Base-by-base conservation (phyloP, 2,888 invertebrate genomes). In the Drosophila birchii region DNA sequence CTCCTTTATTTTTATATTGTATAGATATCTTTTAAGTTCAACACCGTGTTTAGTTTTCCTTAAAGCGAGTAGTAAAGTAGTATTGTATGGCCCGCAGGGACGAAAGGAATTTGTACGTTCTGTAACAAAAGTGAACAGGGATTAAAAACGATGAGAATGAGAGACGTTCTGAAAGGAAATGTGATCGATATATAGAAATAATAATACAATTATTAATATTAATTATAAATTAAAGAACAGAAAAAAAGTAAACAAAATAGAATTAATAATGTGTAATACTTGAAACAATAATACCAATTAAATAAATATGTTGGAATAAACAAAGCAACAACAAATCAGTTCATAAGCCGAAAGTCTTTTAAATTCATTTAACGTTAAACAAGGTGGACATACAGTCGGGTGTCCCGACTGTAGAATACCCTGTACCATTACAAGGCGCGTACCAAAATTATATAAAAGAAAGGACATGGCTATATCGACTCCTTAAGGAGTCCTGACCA, bases 161-260 rank as follows among this genome's bases (percentile, higher is more conserved):
- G 78, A 84, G 85, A 85, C 75, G 88, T 86, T 89, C 66, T 88
- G 81, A 83, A 91, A 89, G 89, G 89, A 91, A 89, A 90, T 90
- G 90, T 90, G 90, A 90, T 90, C 89, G 90, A 90, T 91, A 90
- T 88, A 81, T 90, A 89, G 89, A 79, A 84, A 81, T 81, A 82
- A 72, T 61, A 79, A 78, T 73, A 75, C 53, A 32, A 78, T 74
- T 36, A 51, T 36, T 51, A 51, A 51, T 51, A 51, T 23, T 51
- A 51, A 78, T 73, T 75, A 78, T 78, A 77, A 79, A 76, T 29
- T 74, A 79, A 77, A 78, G 66, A 43, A 45, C 75, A 58, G 47
- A 53, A 59, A 59, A 34, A 36, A 16, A 51, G 69, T 80, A 87
- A 73, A 36, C 47, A 57, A 67, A 56, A 67, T 45, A 41, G 76